Conservation (phyloP, 1,140 invertebrate species). For the Metopolophium dirhodum region DNA sequence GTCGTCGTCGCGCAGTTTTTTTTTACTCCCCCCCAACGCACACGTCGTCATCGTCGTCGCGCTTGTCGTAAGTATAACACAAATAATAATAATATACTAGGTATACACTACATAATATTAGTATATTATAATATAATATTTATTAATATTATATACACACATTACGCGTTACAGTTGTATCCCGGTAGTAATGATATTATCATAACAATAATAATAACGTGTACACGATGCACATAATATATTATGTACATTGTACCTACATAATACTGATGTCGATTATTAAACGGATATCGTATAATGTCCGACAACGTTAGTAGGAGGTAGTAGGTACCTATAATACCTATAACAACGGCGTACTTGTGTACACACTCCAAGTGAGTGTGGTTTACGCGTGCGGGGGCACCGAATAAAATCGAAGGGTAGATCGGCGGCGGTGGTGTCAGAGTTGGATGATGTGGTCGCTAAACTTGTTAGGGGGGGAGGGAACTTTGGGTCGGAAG, state of each 20-base stretch:
- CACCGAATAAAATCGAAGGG: not conserved
- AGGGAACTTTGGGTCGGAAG: not conserved
- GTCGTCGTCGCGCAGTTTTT: not conserved
- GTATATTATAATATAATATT: not conserved
- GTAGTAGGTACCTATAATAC: not conserved
- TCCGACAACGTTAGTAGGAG: not conserved
- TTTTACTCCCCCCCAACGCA: not conserved
- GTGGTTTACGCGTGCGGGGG: not conserved
- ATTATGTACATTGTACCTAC: not conserved
- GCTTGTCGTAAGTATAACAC: conserved; percentile 24
- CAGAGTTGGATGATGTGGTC: not conserved
- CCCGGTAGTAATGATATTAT: not conserved
- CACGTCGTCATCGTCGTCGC: conserved; percentile 8
- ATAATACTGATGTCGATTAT: not conserved
- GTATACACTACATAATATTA: not conserved
- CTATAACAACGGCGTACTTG: not conserved
- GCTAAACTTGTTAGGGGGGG: not conserved
- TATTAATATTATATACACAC: not conserved
- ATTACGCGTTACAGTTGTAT: not conserved
- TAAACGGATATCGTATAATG: not conserved
- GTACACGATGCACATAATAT: too few relatives aligned
- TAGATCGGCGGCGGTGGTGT: not conserved
- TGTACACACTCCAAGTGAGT: not conserved
- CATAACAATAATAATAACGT: not conserved
- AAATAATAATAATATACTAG: not conserved